Evolutionary conservation across 2,888 invertebrate genomes (phyloP).

Genomic region (Endotricha flammealis): DNA sequence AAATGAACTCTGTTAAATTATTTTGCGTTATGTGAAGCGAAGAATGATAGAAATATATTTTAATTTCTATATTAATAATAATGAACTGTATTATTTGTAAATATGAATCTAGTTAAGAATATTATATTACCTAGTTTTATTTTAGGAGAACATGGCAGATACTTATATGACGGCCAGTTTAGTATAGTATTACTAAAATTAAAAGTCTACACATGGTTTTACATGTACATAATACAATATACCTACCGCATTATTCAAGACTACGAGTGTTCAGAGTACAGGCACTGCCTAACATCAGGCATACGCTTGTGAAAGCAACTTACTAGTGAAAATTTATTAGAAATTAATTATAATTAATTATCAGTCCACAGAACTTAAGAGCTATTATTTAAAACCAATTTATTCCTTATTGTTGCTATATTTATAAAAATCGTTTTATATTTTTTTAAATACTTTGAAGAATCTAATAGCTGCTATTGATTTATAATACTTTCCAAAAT

Average conservation of each 20-base stretch:
- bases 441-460: too few relatives aligned
- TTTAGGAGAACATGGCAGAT: slow-evolving; percentile 80
- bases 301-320: too few relatives aligned
- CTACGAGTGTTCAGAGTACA: slow-evolving; percentile 51
- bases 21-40: slow-evolving; percentile 79
- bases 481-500: too few relatives aligned
- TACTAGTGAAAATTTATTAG: too few relatives aligned
- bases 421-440: too few relatives aligned
- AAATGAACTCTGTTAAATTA: slow-evolving; percentile 79
- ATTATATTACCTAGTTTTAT: slow-evolving; percentile 79
- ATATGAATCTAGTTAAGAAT: slow-evolving; percentile 79
- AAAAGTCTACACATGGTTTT: slow-evolving; percentile 77
- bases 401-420: too few relatives aligned
- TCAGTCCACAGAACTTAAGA: too few relatives aligned
- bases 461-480: too few relatives aligned
- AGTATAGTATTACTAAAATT: slow-evolving; percentile 83
- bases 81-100: slow-evolving; percentile 81
- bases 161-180: slow-evolving; percentile 85
- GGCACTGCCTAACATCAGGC: too few relatives aligned
- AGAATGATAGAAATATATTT: slow-evolving; percentile 79
- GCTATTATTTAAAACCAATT: too few relatives aligned
- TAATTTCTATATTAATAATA: slow-evolving; percentile 75
- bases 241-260: slow-evolving; percentile 46
- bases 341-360: too few relatives aligned
- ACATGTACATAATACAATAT: slow-evolving; percentile 72